Evolutionary conservation across 2,113 vertebrate species (phyloP), one percentile per base, ranked within the genome.

Genomic region (Paradoxurus hermaphroditus): DNA sequence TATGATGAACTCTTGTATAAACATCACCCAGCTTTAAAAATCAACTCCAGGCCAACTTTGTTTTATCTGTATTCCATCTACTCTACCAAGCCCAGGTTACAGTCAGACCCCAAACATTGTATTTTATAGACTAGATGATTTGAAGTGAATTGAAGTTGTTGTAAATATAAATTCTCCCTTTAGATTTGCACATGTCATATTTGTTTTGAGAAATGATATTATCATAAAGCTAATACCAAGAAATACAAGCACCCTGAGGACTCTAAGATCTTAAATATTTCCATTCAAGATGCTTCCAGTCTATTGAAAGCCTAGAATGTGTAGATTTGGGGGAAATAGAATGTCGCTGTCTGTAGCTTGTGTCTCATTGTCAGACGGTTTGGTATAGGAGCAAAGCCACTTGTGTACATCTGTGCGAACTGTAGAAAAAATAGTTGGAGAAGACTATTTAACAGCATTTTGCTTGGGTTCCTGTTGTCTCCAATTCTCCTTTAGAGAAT

Each of bases 91-190:
- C 25, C 79, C 49, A n/a, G 41, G 29, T 90, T 53, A 68, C 77
- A 75, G 21, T 93, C 56, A 96, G 27, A 79, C 44, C 34, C 36
- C 49, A 92, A 44, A 75, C 4, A 11, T 83, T 34, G 19, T 67
- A 39, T 95, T 63, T 92, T 92, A 81, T 63, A 79, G 27, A 44
- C 46, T 75, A 49, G 21, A 53, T 92, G 65, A 83, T 83, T 92
- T 95, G 49, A 94, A 89, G n/a, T 56, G 6, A 53, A 56, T 83
- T 82, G 39, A 89, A 89, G 72, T 88, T 79, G 49, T 97, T 88
- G 49, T 1, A 51, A 73, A 56, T 82, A 56, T 86, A 84, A 75
- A 63, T 68, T 91, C 41, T 85, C 36, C 15, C 34, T 87, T 34
- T 86, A 72, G 34, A 56, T 83, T 91, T 86, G 14, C 41, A 11